Evolutionary conservation across 2,113 vertebrate genomes (phyloP).

Genomic region (Smithornis capensis): DNA sequence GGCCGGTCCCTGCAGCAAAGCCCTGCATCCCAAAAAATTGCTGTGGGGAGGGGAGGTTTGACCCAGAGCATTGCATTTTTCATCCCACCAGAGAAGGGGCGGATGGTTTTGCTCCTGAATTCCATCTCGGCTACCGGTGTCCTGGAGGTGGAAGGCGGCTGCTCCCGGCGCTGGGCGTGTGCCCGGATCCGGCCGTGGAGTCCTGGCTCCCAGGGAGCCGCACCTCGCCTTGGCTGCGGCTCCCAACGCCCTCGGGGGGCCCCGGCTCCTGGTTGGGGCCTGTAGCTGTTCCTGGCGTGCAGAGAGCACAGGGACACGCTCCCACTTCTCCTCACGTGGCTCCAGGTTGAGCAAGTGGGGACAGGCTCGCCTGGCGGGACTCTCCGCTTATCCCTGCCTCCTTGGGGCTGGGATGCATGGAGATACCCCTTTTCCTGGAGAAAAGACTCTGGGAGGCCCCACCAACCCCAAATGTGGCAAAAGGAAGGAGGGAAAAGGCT

Average conservation of each 20-base stretch:
- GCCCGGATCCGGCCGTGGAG: constrained; percentile 4
- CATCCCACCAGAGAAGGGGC: accelerated
- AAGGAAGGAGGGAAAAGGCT: background rate
- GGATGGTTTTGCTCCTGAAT: background rate
- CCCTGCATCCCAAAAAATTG: background rate
- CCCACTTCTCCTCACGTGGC: constrained; percentile 5
- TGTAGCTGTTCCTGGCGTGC: constrained; percentile 37
- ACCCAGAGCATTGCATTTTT: accelerated
- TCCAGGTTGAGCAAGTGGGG: background rate
- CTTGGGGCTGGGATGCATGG: accelerated
- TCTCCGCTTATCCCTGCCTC: background rate
- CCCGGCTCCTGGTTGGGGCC: constrained; percentile 15
- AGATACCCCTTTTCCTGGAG: background rate
- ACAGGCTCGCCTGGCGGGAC: background rate
- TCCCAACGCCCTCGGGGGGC: background rate
- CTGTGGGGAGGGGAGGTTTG: accelerated
- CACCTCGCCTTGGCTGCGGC: background rate
- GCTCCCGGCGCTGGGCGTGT: background rate
- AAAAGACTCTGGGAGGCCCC: background rate
- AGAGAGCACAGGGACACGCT: background rate
- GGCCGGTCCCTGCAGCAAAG: accelerated
- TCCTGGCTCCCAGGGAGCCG: constrained; percentile 24
- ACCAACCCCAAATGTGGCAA: accelerated
- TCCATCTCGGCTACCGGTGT: background rate
- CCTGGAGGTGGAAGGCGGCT: background rate